Conservation (phyloP, 2,888 invertebrate genomes). For the Hemithea aestivaria region DNA sequence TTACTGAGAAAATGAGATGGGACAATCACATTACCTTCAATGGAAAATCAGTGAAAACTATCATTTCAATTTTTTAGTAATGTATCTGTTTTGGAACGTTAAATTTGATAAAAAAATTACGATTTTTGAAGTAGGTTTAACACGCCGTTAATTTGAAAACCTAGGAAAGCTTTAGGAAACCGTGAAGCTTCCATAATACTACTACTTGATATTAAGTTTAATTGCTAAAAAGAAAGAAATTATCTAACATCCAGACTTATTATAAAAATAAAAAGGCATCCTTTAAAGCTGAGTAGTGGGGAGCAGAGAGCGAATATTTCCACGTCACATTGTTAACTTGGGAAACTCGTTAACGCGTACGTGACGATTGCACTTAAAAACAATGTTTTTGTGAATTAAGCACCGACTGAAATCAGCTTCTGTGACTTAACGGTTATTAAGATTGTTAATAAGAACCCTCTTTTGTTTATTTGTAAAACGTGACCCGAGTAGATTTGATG, state of each 20-base stretch:
- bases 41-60: too few species aligned
- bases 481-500: constrained; percentile 61
- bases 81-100: too few species aligned
- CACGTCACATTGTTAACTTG: constrained; percentile 72
- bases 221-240: constrained; percentile 6
- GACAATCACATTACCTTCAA: too few species aligned
- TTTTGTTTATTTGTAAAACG: constrained; percentile 35
- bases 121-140: too few species aligned
- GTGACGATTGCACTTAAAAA: constrained; percentile 69
- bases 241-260: constrained; percentile 8
- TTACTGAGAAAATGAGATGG: constrained; percentile 1
- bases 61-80: too few species aligned
- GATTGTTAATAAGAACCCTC: constrained; percentile 12
- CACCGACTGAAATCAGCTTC: constrained; percentile 50
- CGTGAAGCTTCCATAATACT: too few species aligned
- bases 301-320: constrained; percentile 57
- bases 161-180: too few species aligned
- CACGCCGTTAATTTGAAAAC: too few species aligned
- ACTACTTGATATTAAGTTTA: neutral
- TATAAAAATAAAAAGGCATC: constrained; percentile 16
- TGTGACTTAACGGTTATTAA: constrained; percentile 27
- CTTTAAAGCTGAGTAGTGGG: constrained; percentile 17
- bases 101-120: too few species aligned
- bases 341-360: constrained; percentile 72
- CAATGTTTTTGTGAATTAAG: constrained; percentile 62